Base-by-base conservation (phyloP, 2,113 vertebrate genomes). In the Piprites chloris region DNA sequence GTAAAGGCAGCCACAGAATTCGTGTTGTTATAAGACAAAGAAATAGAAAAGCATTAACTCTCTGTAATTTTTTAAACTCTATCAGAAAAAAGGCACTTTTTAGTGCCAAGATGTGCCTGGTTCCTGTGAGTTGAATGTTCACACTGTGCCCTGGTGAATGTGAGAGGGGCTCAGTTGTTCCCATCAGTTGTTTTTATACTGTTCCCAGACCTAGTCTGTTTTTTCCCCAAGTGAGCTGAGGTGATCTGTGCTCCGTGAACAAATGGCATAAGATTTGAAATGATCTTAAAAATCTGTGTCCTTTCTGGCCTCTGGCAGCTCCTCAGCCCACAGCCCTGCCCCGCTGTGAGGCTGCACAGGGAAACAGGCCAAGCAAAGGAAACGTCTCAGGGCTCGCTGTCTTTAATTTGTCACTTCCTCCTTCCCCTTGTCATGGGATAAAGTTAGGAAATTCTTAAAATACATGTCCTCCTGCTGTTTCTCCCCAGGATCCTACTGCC, bases 101-200 rank as follows among this genome's bases (percentile, higher is more conserved):
- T 56, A 3, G 37, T 35, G 56, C 28, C 39, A 61, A 52, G 35
- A 6, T 42, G 3, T 18, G 19, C 37, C 73, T 41, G 23, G 6
- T 42, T 37, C n/a, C 55, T 3, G 2, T 17, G 61, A 20, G 24
- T 8, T 35, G 55, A 65, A 67, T 41, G 26, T 14, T 67, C 44
- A 9, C n/a, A 13, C 46, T 0, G 1, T 1, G 1, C 67, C 13
- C 19, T 32, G 9, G 8, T 41, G 35, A 50, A 42, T n/a, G 27
- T 12, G 53, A 82, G 55, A 77, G 50, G 16, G 32, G 6, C 30
- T 63, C 20, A 7, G 50, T 26, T 44, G 26, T 42, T 67, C 44
- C 39, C 17, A 13, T 61, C 56, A 78, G 24, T 61, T 63, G 17
- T 35, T 69, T 68, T 66, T 35, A 11, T 49, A 11, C 61, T 17